Conservation (phyloP, 2,113 vertebrate genomes). For the Gavia stellata region DNA sequence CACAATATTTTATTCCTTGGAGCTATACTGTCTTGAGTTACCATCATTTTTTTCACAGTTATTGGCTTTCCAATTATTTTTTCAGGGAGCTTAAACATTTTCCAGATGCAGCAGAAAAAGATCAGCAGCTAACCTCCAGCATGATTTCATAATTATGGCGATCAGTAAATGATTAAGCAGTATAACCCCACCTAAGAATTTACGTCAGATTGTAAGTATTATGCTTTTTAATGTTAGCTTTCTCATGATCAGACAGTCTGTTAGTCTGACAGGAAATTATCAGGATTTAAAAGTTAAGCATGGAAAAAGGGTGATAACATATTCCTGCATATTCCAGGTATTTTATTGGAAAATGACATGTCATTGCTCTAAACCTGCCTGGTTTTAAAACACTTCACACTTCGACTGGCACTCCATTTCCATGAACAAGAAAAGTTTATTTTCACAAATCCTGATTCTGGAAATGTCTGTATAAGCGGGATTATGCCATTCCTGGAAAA, state of each 20-base stretch:
- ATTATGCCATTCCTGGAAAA: background rate
- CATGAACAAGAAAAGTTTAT: background rate
- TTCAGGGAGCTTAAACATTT: background rate
- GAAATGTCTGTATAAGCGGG: accelerated
- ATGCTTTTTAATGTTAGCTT: background rate
- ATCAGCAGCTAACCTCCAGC: background rate
- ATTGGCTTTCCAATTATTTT: background rate
- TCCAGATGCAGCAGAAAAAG: background rate
- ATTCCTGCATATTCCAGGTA: background rate
- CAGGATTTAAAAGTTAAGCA: background rate
- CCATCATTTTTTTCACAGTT: background rate
- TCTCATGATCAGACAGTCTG: background rate
- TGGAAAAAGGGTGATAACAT: background rate
- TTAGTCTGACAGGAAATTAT: background rate
- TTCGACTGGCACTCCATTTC: background rate
- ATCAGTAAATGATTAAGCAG: background rate
- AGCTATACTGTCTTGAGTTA: background rate
- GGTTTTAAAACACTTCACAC: background rate
- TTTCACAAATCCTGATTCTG: background rate
- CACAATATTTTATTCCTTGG: background rate
- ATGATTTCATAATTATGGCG: background rate
- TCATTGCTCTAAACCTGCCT: background rate
- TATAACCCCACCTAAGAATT: background rate
- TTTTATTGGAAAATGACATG: background rate
- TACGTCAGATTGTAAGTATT: background rate